Conservation (phyloP, 2,113 vertebrate species). For the Dasyurus viverrinus region DNA sequence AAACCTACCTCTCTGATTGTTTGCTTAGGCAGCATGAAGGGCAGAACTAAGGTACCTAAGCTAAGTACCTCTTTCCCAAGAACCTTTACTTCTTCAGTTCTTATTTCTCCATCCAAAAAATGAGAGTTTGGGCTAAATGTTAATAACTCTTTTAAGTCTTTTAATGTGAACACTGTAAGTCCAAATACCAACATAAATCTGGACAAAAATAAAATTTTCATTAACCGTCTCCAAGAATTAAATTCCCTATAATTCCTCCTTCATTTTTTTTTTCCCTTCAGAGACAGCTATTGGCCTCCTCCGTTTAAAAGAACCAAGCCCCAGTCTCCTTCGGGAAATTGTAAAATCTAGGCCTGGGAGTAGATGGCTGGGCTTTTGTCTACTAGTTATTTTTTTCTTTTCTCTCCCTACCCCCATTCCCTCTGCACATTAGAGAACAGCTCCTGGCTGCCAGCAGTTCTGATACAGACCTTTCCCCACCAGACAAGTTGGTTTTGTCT, state of each 20-base stretch:
- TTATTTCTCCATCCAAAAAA: background rate
- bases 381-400: background rate
- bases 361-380: background rate
- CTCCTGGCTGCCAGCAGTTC: background rate
- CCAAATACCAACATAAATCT: background rate
- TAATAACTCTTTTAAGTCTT: background rate
- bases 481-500: background rate
- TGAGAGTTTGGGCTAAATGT: background rate
- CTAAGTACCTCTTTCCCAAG: background rate
- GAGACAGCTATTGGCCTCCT: background rate
- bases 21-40: background rate
- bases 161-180: background rate
- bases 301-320: background rate
- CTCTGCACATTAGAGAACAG: background rate
- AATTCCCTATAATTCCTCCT: background rate
- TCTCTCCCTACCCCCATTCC: background rate
- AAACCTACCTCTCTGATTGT: background rate
- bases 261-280: background rate
- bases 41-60: background rate
- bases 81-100: background rate
- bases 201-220: background rate
- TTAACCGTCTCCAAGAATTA: background rate
- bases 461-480: background rate
- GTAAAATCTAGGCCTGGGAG: background rate
- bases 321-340: background rate